Evolutionary conservation across 2,888 invertebrate species (phyloP).

Genomic region (Eristalis pertinax): DNA sequence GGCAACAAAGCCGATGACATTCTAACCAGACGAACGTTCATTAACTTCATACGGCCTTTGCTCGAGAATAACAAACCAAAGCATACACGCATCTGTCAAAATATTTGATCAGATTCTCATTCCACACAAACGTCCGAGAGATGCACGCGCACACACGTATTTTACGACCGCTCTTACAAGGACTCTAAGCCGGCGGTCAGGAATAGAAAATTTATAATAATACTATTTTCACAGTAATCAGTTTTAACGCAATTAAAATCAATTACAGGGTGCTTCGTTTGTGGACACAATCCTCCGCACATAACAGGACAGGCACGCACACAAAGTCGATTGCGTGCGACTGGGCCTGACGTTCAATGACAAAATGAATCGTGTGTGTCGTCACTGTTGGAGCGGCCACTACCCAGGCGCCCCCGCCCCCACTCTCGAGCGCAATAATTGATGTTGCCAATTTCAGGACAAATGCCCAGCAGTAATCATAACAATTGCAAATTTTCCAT

Average conservation of each 20-base stretch:
- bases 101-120: neutral
- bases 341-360: neutral
- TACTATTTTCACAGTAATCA: slow-evolving; percentile 51
- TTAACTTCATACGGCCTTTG: neutral
- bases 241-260: slow-evolving; percentile 68
- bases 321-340: slow-evolving; percentile 1
- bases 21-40: no score
- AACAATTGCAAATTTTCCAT: slow-evolving; percentile 70
- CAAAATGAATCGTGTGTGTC: neutral
- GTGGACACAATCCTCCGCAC: slow-evolving; percentile 14
- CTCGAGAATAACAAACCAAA: neutral
- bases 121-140: neutral
- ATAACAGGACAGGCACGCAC: neutral
- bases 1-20: no score
- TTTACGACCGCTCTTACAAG: neutral
- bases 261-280: slow-evolving; percentile 57
- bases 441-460: slow-evolving; percentile 66
- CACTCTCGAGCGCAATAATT: slow-evolving; percentile 53
- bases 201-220: slow-evolving; percentile 52
- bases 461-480: slow-evolving; percentile 70
- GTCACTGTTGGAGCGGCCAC: neutral
- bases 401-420: neutral
- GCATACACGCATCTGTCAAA: neutral
- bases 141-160: neutral
- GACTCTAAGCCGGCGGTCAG: neutral